A percentile compares a stretch with the other conserved stretches of the same genome.
Conservation (phyloP, 2,797 vertebrate species). For the Anolis apletophallus region DNA sequence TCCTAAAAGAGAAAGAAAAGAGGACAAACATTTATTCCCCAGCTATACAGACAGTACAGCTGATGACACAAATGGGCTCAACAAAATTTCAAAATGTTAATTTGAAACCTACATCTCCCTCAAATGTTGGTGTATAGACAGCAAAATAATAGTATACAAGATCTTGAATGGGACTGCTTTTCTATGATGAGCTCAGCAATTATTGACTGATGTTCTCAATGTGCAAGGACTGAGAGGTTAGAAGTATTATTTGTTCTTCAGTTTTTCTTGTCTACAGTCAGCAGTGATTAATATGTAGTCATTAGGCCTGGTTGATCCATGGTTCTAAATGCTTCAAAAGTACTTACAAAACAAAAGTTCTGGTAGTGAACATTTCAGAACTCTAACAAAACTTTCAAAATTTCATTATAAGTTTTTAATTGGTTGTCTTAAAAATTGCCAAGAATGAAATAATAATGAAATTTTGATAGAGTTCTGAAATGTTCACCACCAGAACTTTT, state of each 20-base stretch:
- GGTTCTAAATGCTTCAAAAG: no score
- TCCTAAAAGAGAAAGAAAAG: slow-evolving; percentile 78
- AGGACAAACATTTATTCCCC: background rate
- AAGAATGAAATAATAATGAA: no score
- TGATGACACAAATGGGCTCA: background rate
- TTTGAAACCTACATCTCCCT: background rate
- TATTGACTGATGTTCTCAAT: background rate
- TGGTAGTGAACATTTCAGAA: no score
- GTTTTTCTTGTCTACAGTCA: background rate
- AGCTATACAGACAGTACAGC: background rate
- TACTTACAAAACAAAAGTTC: no score
- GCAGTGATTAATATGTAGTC: no score
- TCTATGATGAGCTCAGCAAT: background rate
- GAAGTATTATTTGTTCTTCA: background rate
- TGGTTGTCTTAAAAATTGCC: no score
- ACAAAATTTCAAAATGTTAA: background rate
- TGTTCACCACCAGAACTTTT: no score
- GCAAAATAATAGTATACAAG: background rate
- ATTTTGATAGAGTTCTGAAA: no score
- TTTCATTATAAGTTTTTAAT: no score
- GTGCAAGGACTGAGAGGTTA: background rate
- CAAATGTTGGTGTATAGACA: background rate
- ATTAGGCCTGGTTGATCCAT: no score
- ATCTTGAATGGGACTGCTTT: background rate
- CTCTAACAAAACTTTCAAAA: no score